Percentiles rank a stretch among this genome's conserved stretches.
Evolutionary conservation across 2,797 vertebrate genomes (phyloP).

Genomic region (Chelon auratus): DNA sequence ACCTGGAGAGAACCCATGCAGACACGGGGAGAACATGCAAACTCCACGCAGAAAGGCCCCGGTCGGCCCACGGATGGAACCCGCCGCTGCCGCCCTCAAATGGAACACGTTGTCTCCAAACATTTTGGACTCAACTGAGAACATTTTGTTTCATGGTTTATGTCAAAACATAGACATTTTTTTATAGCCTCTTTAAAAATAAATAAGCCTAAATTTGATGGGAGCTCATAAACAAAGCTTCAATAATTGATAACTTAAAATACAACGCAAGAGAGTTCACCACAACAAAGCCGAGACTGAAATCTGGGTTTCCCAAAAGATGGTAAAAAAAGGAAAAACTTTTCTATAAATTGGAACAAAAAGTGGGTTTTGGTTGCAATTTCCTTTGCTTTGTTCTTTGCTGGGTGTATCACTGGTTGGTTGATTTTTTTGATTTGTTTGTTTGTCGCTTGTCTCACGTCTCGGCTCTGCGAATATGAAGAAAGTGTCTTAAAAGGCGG

Average conservation of each 20-base stretch:
- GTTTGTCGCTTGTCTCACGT: conserved; percentile 7
- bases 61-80: too few species aligned
- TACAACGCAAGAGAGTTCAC: conserved; percentile 24
- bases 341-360: conserved; percentile 10
- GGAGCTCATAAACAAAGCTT: conserved; percentile 25
- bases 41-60: too few species aligned
- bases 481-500: conserved; percentile 9
- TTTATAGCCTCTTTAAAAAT: conserved; percentile 31
- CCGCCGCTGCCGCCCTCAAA: neutral
- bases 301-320: conserved; percentile 39
- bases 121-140: neutral
- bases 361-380: conserved; percentile 26
- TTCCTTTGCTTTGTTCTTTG: conserved; percentile 61
- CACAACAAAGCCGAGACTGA: conserved; percentile 44
- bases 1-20: too few species aligned
- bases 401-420: conserved; percentile 15
- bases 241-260: conserved; percentile 44
- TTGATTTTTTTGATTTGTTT: neutral
- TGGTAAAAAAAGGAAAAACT: conserved; percentile 2
- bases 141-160: conserved; percentile 16
- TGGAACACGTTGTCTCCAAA: neutral
- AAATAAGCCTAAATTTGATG: conserved; percentile 20
- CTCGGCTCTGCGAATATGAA: conserved; percentile 21
- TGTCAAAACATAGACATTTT: conserved; percentile 1
- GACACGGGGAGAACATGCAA: too few species aligned